These are phyloP conservation scores for Tragelaphus buxtoni DNA, from an alignment of 2,113 vertebrate species.

Conservation along the genomic window DNA sequence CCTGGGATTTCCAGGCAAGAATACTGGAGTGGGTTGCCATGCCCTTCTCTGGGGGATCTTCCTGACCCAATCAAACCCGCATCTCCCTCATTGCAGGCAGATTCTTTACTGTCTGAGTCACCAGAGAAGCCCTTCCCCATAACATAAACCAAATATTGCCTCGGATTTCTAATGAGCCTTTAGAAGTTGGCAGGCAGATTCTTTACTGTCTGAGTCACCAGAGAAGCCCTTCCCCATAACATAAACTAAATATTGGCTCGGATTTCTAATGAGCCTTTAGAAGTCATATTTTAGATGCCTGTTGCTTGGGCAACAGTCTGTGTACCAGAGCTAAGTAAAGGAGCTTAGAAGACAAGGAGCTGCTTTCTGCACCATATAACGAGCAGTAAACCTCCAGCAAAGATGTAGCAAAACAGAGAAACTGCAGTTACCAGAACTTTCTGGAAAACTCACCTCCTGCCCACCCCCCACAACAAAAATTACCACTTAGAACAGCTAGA, in stretches of 20 bases:
- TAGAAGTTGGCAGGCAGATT: neutral
- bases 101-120: neutral
- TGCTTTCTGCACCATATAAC: neutral
- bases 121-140: neutral
- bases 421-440: neutral
- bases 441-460: neutral
- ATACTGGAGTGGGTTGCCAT: neutral
- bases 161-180: neutral
- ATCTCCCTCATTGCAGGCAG: neutral
- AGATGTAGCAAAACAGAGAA: neutral
- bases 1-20: neutral
- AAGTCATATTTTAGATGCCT: neutral
- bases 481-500: neutral
- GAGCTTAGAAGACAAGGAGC: neutral
- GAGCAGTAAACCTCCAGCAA: neutral
- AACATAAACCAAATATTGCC: neutral
- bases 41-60: neutral
- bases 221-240: neutral
- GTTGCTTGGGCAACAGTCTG: neutral
- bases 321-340: neutral
- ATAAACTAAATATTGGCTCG: neutral
- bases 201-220: neutral
- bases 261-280: neutral
- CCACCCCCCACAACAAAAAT: neutral
- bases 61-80: neutral